Conservation (phyloP, 2,888 invertebrate genomes). For the Pollenia angustigena region DNA sequence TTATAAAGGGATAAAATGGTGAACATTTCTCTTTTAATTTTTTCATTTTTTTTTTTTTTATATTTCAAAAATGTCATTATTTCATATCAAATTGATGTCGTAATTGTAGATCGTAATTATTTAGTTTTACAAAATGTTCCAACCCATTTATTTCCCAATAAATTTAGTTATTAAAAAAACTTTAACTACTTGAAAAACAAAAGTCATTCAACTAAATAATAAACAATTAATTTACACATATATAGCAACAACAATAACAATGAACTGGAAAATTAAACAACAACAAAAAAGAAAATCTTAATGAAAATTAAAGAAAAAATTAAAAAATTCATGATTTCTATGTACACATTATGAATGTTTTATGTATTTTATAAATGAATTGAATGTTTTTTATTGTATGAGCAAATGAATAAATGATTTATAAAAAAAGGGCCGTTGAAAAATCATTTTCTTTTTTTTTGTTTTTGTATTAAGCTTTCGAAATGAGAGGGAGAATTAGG, state of each 20-base stretch:
- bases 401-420: conserved; percentile 57
- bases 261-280: neutral
- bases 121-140: conserved; percentile 77
- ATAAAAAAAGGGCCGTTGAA: conserved; percentile 79
- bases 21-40: conserved; percentile 58
- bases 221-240: conserved; percentile 60
- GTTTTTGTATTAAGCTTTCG: conserved; percentile 71
- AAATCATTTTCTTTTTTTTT: conserved; percentile 79
- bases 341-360: conserved; percentile 13
- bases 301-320: conserved; percentile 21
- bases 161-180: conserved; percentile 82
- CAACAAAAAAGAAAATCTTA: conserved; percentile 3
- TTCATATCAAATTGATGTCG: neutral
- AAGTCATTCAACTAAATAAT: conserved; percentile 36
- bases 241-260: neutral
- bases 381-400: conserved; percentile 23
- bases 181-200: conserved; percentile 75
- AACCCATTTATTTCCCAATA: conserved; percentile 82
- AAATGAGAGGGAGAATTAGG: conserved; percentile 65
- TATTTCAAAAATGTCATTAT: neutral
- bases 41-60: neutral
- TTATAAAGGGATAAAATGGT: conserved; percentile 67
- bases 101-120: neutral
- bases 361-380: conserved; percentile 39
- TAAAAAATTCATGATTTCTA: conserved; percentile 23